Evolutionary conservation across 2,888 invertebrate species (phyloP), one percentile per base, ranked within the genome.

Genomic region (Scelioninae gen. 1): DNA sequence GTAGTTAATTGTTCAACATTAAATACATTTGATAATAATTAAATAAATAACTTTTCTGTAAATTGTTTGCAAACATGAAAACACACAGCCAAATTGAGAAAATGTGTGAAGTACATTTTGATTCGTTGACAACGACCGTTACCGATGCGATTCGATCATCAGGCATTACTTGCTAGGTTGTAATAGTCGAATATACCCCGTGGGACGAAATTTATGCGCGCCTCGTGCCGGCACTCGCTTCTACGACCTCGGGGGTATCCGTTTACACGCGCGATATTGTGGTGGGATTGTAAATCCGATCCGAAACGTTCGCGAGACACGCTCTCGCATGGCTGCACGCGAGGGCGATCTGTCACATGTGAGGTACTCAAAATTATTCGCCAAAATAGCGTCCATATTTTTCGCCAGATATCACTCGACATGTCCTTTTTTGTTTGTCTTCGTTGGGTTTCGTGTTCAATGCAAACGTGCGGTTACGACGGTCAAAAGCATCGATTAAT

Each of bases 221-320:
- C 69, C 85, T 81, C 82, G 78, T 85, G 81, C 83, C 85, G 78
- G 83, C 74, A 75, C 69, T 82, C 82, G 80, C 78, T 74, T 74
- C 80, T 62, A 76, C 83, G 83, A 83, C 78, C 82, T 79, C 85
- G 85, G 81, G 85, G 84, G 85, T 85, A 86, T 85, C 84, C 83
- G 85, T 81, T 86, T 85, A 86, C 86, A 85, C 82, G 83, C 84
- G 86, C 83, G 83, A 86, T 84, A 84, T 83, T 82, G 83, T 74
- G 82, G 79, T 84, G 53, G 81, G 81, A 85, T 86, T 85, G 84
- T 85, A 86, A 86, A 85, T 86, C 77, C 77, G 81, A 84, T 85
- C 78, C 77, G 82, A 85, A 85, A 80, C 75, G 84, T 84, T 81
- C 75, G 83, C 79, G 60, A 84, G 85, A 84, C 85, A 85, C 83